Evolutionary conservation across 2,113 vertebrate genomes (phyloP).

Genomic region (Poicephalus meyeri): DNA sequence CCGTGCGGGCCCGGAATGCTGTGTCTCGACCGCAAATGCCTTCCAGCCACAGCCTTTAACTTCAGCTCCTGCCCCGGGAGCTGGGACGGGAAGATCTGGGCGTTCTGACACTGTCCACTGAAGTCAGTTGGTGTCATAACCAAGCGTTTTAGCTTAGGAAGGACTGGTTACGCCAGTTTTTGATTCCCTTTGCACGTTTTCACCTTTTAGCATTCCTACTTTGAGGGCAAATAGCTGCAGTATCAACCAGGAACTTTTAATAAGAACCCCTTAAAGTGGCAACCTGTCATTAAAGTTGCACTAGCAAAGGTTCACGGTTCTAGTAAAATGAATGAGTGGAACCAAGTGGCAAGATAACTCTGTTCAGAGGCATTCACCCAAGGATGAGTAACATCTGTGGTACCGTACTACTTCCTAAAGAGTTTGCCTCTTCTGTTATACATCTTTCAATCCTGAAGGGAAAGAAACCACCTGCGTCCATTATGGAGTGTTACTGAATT

Average conservation of each 20-base stretch:
- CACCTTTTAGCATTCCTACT: not conserved
- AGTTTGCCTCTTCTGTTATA: not conserved
- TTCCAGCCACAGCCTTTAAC: conserved; percentile 89
- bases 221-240: not conserved
- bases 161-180: not conserved
- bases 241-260: not conserved
- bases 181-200: not conserved
- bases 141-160: not conserved
- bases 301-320: not conserved
- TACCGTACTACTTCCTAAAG: not conserved
- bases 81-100: conserved; percentile 83
- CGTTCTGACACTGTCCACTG: not conserved
- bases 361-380: not conserved
- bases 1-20: conserved; percentile 95
- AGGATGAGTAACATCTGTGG: not conserved
- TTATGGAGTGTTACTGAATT: not conserved
- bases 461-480: not conserved
- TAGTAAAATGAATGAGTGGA: not conserved
- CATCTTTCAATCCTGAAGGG: not conserved
- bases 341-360: not conserved
- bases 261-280: not conserved
- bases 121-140: not conserved
- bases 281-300: not conserved
- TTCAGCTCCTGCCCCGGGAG: conserved; percentile 90
- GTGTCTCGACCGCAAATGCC: conserved; percentile 91